Evolutionary conservation across 2,888 invertebrate species (phyloP), one percentile per base, ranked within the genome.

Genomic region (Blastobasis lacticolella): DNA sequence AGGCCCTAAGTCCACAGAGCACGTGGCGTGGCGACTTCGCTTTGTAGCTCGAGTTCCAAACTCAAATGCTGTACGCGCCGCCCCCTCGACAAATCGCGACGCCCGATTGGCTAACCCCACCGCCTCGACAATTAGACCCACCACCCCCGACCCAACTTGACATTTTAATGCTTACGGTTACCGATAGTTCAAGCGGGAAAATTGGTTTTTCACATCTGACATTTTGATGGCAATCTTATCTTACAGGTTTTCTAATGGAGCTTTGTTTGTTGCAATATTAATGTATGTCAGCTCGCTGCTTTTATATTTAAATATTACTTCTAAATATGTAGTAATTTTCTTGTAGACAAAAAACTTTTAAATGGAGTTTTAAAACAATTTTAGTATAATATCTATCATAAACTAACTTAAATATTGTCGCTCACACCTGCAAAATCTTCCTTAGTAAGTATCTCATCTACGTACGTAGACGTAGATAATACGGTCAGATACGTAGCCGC

Each of bases 101-200:
- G 63, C 61, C 69, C 70, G 68, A 88, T 88, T 88, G 88, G 88
- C 63, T 64, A 66, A 55, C 60, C 58, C 58, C 64, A 67, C 75
- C 84, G 84, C 85, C 81, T 83, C 78, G 78, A 61, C 83, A 82
- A 83, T 85, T 81, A 82, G 75, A 75, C 75, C 78, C 73, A 78
- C 61, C 77, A 71, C 75, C 74, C 58, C 68, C 58, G 62, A 67
- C 69, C 71, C 71, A 70, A 84, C 82, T 85, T 87, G 87, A 87
- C 88, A 81, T 86, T 81, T 81, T 82, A 83, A 85, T 83, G 82
- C 85, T 84, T 81, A 73, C 76, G 61, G 63, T 41, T 71, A 65
- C 71, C 68, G 70, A 69, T 67, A 69, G 69, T 69, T 68, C 55
- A 46, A 23, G 23, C 23, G 46, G 10, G 10, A 10, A 41, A 10